Base-by-base conservation (phyloP, 2,888 invertebrate genomes). In the Trachelus stipa region DNA sequence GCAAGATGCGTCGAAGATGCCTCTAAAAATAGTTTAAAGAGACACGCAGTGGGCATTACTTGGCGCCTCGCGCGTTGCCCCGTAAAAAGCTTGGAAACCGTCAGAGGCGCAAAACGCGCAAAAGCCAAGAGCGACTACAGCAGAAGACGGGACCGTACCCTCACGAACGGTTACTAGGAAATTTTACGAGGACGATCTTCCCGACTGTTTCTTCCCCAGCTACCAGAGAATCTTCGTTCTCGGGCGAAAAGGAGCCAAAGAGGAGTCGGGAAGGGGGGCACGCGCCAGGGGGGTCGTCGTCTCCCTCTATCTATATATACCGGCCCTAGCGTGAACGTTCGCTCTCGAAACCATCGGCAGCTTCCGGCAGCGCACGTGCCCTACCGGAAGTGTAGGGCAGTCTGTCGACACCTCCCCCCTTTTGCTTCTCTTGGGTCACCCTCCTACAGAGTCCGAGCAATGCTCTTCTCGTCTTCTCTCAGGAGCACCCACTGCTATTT, bases 281-380 rank as follows among this genome's bases (percentile, higher is more conserved):
- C 82, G 81, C 81, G 81, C 79, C 82, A 80, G 79, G 81, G 82
- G 83, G 83, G 82, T 81, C 82, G 73, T 2, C 33, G 11, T 34
- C 34, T n/a, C 23, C 73, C 73, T 73, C 73, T 35, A 23, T 34
- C 73, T 33, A 73, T 73, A 35, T 73, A 34, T 73, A 73, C 73
- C 34, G 15, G 34, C 6, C 4, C 34, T 15, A 33, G 34, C 31
- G 33, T 69, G 31, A 12, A 30, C 1, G 37, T 15, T 40, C 37
- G 37, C 37, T 40, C 69, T 69, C 69, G 69, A 33, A 69, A 33
- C 11, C 79, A 81, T 74, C 77, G 79, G 77, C 75, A 78, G 81
- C 85, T 88, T 89, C 88, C 89, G 87, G 85, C 75, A 75, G 74
- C 80, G 84, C 88, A 85, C 87, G 88, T 85, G 88, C 84, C 83